Percentiles rank a stretch among this genome's conserved stretches.
Evolutionary conservation across 2,113 vertebrate genomes (phyloP).

Genomic region (Amblyopsis rosae): DNA sequence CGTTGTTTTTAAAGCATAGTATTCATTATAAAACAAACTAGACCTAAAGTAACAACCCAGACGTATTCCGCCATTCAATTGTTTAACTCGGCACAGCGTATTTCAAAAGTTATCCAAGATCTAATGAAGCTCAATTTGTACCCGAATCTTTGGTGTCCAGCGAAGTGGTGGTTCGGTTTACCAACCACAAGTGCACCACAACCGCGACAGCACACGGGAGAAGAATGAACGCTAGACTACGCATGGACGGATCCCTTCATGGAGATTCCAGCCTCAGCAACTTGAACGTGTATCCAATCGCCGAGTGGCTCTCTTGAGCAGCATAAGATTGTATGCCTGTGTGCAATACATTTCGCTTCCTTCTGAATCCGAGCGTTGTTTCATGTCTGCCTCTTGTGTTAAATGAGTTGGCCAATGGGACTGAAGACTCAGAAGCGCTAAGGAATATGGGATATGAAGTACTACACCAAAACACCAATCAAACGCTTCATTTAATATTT

Average conservation of each 20-base stretch:
- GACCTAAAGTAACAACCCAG: background rate
- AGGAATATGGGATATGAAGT: conserved; percentile 69
- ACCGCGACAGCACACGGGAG: conserved; percentile 88
- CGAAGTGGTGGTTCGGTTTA: conserved; percentile 65
- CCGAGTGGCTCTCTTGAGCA: conserved; percentile 47
- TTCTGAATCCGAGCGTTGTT: conserved; percentile 49
- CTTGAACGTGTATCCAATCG: conserved; percentile 2
- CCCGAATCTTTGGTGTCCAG: conserved; percentile 66
- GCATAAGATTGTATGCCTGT: conserved; percentile 38
- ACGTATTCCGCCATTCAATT: too few species aligned
- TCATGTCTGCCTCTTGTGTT: conserved; percentile 64
- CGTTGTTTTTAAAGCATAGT: conserved; percentile 8
- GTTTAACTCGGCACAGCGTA: conserved; percentile 23
- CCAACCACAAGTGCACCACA: conserved; percentile 88
- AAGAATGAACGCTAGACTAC: conserved; percentile 83
- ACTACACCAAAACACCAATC: background rate
- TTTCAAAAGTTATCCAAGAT: conserved; percentile 47
- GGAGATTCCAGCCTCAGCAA: conserved; percentile 52
- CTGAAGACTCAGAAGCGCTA: conserved; percentile 18
- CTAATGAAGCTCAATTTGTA: conserved; percentile 41
- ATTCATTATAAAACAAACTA: conserved; percentile 3
- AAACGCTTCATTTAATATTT: background rate
- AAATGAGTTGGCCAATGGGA: conserved; percentile 69
- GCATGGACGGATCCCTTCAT: conserved; percentile 84
- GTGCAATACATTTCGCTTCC: conserved; percentile 44